Base-by-base conservation (phyloP, 2,888 invertebrate species). In the Dicyrtomina minuta region DNA sequence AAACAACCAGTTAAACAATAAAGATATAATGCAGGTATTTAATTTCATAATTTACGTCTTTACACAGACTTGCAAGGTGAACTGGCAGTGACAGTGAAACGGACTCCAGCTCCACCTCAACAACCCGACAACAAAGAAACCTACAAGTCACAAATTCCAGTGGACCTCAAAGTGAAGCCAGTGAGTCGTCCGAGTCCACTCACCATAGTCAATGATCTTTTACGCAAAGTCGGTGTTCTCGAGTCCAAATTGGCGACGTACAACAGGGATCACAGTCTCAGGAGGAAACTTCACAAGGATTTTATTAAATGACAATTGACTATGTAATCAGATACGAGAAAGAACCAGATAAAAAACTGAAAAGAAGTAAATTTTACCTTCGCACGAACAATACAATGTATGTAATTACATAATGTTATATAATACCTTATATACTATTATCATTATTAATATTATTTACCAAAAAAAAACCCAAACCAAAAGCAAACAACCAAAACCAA, bases 141-240 rank as follows among this genome's bases (percentile, higher is more conserved):
- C 10, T 53, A 51, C 24, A 51, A 53, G 26, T 53, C 65, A 5
- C 44, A 61, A 61, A 44, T 61, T 3, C 22, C 49, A 10, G n/a
- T 15, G 8, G n/a, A 26, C 8, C n/a, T 20, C n/a, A 22, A 24
- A 56, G 49, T 27, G 27, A 65, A 65, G 39, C 13, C 62, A 27
- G n/a, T n/a, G n/a, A 24, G 33, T 53, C 87, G 95, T 83, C 92
- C 96, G 82, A 90, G 94, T 79, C 96, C 96, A 72, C 88, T 97
- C 83, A 96, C 96, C 84, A 92, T 97, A 83, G 96, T 97, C 74
- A 94, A 95, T 75, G 97, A 97, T 84, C 88, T 97, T 79, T 88
- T 97, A 81, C 87, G 96, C 81, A 96, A 94, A 91, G 92, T 97
- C 81, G 96, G 96, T 86, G 96, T 73, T 26, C 65, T 77, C 17